Percentiles rank a stretch among this genome's conserved stretches.
Evolutionary conservation across 2,797 vertebrate genomes (phyloP).

Genomic region (Pelodytes ibericus): DNA sequence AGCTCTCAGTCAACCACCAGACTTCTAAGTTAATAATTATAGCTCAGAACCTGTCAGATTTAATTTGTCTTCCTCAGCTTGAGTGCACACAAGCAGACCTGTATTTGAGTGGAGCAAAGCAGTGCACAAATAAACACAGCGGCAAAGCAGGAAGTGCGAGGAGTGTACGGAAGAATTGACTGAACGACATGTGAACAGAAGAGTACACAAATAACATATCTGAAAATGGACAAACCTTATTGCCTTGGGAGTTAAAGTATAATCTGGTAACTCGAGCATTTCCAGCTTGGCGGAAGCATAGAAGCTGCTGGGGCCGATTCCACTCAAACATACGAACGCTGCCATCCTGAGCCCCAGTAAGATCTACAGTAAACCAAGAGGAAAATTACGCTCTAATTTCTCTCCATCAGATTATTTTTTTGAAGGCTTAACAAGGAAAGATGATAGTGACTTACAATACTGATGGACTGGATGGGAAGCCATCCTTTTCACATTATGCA

Average conservation of each 20-base stretch:
- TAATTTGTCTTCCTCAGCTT: too few relatives aligned
- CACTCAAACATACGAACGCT: conserved; percentile 98
- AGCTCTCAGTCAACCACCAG: too few relatives aligned
- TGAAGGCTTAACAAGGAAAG: not conserved
- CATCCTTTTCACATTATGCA: conserved; percentile 98
- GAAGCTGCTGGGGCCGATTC: conserved; percentile 94
- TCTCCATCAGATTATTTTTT: not conserved
- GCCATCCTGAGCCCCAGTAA: conserved; percentile 96
- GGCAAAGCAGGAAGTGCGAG: too few relatives aligned
- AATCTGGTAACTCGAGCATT: conserved; percentile 94
- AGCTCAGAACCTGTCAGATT: too few relatives aligned
- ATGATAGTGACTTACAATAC: conserved; percentile 86
- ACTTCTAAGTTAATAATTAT: too few relatives aligned
- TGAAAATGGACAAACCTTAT: conserved; percentile 86
- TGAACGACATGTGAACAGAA: too few relatives aligned
- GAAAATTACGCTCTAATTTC: not conserved
- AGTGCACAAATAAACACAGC: too few relatives aligned
- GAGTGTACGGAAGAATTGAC: too few relatives aligned
- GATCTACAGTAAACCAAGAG: conserved; percentile 72
- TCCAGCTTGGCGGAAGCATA: conserved; percentile 95
- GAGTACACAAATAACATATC: too few relatives aligned
- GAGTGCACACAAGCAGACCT: too few relatives aligned
- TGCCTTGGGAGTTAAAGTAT: conserved; percentile 97
- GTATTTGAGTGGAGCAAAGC: too few relatives aligned
- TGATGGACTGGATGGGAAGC: conserved; percentile 96